phyloP scores from a whole-genome alignment of 1,140 invertebrate species.

The Plodia interpunctella region DNA sequence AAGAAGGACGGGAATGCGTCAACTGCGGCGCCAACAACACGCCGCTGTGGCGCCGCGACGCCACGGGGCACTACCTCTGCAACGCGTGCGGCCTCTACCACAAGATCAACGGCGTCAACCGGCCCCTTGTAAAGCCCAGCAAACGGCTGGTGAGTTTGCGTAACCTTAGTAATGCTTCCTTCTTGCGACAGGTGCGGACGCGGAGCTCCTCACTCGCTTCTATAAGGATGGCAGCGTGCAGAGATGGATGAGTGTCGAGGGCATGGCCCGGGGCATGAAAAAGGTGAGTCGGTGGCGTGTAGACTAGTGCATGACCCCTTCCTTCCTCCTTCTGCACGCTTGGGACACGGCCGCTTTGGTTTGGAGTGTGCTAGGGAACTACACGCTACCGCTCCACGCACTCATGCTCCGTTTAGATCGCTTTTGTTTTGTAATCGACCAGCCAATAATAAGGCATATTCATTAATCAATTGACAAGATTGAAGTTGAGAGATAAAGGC shows the following conservation, averaged over 20 bases:
- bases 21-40: conserved; percentile 98
- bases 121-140: conserved; percentile 92
- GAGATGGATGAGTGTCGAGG: conserved; percentile 71
- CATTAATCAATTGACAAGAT: conserved; percentile 6
- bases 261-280: conserved; percentile 73
- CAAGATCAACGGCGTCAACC: conserved; percentile 97
- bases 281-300: conserved; percentile 76
- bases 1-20: conserved; percentile 95
- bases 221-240: conserved; percentile 74
- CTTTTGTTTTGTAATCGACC: conserved; percentile 14
- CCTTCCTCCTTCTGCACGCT: conserved; percentile 10
- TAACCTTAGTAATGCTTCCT: conserved; percentile 35
- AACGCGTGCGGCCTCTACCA: conserved; percentile 98
- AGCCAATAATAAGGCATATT: background rate
- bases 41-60: conserved; percentile 96
- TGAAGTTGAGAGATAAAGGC: conserved; percentile 2
- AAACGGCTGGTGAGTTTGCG: conserved; percentile 88
- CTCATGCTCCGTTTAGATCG: conserved; percentile 13
- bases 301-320: conserved; percentile 65
- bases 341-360: conserved; percentile 21
- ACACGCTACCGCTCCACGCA: conserved; percentile 71
- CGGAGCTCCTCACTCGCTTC: conserved; percentile 70
- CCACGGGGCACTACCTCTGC: conserved; percentile 97
- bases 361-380: conserved; percentile 54
- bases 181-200: conserved; percentile 67